phyloP scores from a whole-genome alignment of 2,797 vertebrate species.

The Ctenochaetus hawaiiensis region DNA sequence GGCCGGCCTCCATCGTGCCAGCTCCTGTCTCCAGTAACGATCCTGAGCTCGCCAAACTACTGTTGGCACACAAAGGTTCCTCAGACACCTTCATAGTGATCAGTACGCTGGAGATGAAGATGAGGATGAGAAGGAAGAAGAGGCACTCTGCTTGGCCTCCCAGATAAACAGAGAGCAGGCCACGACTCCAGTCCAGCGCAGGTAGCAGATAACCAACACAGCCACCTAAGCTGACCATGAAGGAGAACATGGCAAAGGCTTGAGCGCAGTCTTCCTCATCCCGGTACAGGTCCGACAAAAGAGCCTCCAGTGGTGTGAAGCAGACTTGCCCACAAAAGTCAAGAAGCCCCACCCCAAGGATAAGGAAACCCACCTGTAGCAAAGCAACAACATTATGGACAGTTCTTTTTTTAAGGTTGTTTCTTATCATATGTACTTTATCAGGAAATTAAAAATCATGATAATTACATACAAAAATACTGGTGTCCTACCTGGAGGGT shows the following conservation, averaged over 20 bases:
- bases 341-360: constrained; percentile 86
- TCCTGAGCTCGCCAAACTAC: background rate
- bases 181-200: constrained; percentile 85
- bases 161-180: constrained; percentile 80
- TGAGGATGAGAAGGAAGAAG: constrained; percentile 85
- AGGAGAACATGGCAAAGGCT: constrained; percentile 88
- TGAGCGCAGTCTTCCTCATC: constrained; percentile 84
- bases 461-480: constrained; percentile 7
- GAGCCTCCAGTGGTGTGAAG: constrained; percentile 87
- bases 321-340: constrained; percentile 89
- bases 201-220: constrained; percentile 88
- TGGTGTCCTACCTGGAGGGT: constrained; percentile 66
- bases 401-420: background rate
- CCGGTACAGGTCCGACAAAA: constrained; percentile 85
- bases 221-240: constrained; percentile 89
- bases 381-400: background rate
- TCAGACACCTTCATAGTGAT: constrained; percentile 87
- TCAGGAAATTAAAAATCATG: background rate
- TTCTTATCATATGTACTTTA: background rate
- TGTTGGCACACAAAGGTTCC: constrained; percentile 65
- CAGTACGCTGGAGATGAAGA: constrained; percentile 85
- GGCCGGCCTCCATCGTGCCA: constrained; percentile 38
- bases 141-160: constrained; percentile 85
- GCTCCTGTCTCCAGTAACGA: constrained; percentile 57
- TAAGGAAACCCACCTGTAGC: constrained; percentile 84